phyloP scores from a whole-genome alignment of 2,113 vertebrate genomes.

The Piprites chloris region DNA sequence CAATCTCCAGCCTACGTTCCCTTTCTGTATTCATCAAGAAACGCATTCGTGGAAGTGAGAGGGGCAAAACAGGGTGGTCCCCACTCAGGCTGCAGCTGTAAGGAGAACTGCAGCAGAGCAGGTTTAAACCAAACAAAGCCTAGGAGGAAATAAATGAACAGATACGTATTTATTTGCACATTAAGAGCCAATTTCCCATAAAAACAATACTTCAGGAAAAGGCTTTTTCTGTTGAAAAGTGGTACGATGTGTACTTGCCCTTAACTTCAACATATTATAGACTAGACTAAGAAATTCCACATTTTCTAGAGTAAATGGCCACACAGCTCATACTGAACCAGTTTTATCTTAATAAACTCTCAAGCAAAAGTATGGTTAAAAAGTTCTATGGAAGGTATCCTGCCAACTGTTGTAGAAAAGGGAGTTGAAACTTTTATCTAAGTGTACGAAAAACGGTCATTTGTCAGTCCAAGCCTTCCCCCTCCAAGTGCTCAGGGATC shows the following conservation, averaged over 20 bases:
- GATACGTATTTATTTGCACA: background rate
- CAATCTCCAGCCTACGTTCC: background rate
- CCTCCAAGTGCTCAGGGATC: background rate
- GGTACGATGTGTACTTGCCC: background rate
- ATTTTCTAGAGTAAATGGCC: background rate
- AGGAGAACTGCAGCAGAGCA: background rate
- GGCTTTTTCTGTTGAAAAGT: background rate
- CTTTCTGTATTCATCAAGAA: background rate
- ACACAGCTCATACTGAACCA: background rate
- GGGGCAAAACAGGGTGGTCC: background rate
- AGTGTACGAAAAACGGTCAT: fast-evolving
- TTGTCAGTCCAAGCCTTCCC: fast-evolving
- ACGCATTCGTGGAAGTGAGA: background rate
- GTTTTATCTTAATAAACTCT: background rate
- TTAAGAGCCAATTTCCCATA: background rate
- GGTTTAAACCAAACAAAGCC: background rate
- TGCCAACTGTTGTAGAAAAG: background rate
- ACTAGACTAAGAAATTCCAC: background rate
- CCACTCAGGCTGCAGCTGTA: fast-evolving
- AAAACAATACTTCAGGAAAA: background rate
- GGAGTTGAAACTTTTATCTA: background rate
- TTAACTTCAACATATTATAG: background rate
- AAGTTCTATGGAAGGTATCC: background rate
- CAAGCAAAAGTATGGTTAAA: background rate
- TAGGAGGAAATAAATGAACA: background rate